These are phyloP conservation scores for Caenorhabditis angaria DNA, from an alignment of 2,888 invertebrate species.

Conservation along the genomic window DNA sequence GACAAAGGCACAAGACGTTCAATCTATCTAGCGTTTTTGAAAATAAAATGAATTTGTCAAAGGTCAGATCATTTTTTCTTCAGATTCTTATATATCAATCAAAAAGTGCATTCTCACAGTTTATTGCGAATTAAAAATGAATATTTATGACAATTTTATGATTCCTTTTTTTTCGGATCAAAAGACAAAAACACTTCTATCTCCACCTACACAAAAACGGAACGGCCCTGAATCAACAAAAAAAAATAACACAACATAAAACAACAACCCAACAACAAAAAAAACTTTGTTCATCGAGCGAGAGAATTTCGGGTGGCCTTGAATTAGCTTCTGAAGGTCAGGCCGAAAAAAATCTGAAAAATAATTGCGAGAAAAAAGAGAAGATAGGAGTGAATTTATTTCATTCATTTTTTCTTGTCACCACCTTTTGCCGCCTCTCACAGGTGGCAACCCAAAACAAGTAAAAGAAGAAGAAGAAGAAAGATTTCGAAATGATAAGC, in stretches of 20 bases:
- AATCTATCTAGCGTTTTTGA: neutral
- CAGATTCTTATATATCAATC: neutral
- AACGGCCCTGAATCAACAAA: too few relatives aligned
- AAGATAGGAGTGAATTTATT: too few relatives aligned
- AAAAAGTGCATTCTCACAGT: neutral
- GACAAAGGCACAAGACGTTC: too few relatives aligned
- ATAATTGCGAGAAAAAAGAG: neutral
- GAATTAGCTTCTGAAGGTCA: neutral
- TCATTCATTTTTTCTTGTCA: too few relatives aligned
- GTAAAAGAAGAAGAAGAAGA: too few relatives aligned
- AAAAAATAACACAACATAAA: neutral
- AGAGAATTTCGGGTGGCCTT: neutral
- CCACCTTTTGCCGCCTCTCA: too few relatives aligned
- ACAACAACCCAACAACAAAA: conserved; percentile 1
- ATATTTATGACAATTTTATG: neutral
- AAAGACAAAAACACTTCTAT: neutral
- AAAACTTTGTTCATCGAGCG: neutral
- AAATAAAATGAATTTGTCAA: neutral
- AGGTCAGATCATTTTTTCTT: neutral
- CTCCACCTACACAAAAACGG: too few relatives aligned
- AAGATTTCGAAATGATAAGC: conserved; percentile 1
- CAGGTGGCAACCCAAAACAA: conserved; percentile 4
- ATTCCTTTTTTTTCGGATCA: neutral
- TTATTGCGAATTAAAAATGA: neutral
- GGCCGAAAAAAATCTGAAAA: neutral